Percentiles rank a stretch among this genome's conserved stretches.
These are phyloP conservation scores for Apteryx mantelli DNA, from an alignment of 2,113 vertebrate genomes.

Conservation along the genomic window DNA sequence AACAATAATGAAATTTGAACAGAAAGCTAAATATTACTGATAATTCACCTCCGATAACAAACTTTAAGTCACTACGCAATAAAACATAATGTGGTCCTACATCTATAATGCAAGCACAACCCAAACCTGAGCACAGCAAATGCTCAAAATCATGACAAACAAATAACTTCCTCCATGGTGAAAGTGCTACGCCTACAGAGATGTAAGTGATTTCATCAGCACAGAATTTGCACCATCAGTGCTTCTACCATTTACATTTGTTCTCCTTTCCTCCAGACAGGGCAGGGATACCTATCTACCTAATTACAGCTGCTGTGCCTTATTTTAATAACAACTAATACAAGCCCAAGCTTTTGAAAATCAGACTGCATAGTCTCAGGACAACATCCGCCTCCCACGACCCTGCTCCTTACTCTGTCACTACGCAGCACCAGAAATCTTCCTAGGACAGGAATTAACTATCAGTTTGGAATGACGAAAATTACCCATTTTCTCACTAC, in stretches of 20 bases:
- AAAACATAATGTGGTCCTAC: accelerated
- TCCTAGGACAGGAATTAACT: neutral
- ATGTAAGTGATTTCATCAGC: neutral
- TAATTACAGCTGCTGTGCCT: neutral
- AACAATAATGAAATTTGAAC: neutral
- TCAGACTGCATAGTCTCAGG: neutral
- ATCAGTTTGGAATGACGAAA: neutral
- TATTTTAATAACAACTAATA: neutral
- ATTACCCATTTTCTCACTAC: neutral
- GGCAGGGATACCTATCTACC: neutral
- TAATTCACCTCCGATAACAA: neutral
- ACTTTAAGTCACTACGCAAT: neutral
- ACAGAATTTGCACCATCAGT: neutral
- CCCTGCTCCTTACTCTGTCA: neutral
- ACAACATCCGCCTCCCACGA: neutral
- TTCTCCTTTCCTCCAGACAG: neutral
- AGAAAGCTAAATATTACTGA: neutral
- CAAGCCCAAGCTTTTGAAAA: neutral
- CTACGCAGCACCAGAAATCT: neutral
- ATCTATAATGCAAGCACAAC: neutral
- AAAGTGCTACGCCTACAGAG: neutral
- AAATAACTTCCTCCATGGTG: neutral
- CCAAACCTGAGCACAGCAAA: neutral
- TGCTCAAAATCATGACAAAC: neutral
- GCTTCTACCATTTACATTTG: neutral